Percentiles rank a stretch among this genome's conserved stretches.
Evolutionary conservation across 2,888 invertebrate species (phyloP).

Genomic region (Phaonia tiefii): DNA sequence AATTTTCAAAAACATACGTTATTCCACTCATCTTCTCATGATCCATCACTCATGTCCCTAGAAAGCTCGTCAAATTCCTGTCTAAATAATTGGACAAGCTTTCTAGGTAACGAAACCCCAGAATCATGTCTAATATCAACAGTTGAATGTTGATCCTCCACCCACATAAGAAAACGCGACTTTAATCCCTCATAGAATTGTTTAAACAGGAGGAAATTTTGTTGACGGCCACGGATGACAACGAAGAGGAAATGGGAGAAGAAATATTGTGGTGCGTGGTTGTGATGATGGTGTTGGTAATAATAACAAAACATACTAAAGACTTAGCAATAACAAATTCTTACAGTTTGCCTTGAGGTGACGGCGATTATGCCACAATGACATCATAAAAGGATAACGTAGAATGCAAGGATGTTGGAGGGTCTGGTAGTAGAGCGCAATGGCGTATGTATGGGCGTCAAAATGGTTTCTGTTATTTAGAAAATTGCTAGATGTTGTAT

Average conservation of each 20-base stretch:
- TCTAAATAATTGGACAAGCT: neutral
- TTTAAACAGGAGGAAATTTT: neutral
- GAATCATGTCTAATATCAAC: conserved; percentile 27
- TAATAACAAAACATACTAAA: neutral
- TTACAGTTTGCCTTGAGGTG: too few species aligned
- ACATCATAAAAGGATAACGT: conserved; percentile 1
- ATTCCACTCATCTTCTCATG: neutral
- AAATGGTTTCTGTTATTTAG: too few species aligned
- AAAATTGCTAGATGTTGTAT: conserved; percentile 10
- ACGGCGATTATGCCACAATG: neutral
- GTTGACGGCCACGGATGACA: neutral
- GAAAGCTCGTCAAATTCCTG: conserved; percentile 38
- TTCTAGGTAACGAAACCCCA: neutral
- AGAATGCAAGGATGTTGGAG: conserved; percentile 1
- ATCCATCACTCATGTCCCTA: conserved; percentile 25
- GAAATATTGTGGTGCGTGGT: too few species aligned
- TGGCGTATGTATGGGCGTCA: too few species aligned
- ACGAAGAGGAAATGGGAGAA: neutral
- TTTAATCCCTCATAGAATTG: conserved; percentile 31
- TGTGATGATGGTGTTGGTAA: neutral
- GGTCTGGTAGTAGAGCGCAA: too few species aligned
- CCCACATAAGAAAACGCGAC: neutral
- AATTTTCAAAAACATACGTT: too few species aligned
- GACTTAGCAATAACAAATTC: neutral
- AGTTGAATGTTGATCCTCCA: conserved; percentile 9